Evolutionary conservation across 37 sponge, comb jelly and placozoan genomes (phyloP).

Genomic region (Dysidea cf. avara): DNA sequence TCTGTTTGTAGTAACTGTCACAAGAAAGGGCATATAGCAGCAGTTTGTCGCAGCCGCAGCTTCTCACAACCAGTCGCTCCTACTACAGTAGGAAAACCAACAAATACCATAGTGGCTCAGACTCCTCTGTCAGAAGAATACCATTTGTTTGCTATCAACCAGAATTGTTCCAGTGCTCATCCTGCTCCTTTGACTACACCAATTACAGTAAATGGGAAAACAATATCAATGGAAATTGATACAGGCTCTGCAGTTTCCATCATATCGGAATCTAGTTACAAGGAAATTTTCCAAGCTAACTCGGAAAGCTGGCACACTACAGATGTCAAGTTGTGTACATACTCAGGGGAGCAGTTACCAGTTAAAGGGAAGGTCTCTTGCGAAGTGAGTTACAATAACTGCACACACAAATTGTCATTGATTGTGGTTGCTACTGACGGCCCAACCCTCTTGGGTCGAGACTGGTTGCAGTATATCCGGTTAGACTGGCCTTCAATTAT

Average conservation of each 20-base stretch:
- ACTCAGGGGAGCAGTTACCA: background rate
- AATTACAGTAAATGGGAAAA: background rate
- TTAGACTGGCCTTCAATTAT: constrained; percentile 1
- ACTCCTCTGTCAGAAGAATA: background rate
- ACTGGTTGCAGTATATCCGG: constrained; percentile 3
- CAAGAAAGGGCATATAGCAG: constrained; percentile 14
- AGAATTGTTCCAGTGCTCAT: no score
- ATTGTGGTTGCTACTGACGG: constrained; percentile 1
- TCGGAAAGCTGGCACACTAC: background rate
- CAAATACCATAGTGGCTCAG: background rate
- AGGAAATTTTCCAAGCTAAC: background rate
- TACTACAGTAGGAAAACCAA: background rate
- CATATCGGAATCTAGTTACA: background rate
- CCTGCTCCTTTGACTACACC: background rate
- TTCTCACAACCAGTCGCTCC: no score
- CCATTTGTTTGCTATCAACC: background rate
- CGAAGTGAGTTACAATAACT: background rate
- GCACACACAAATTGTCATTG: background rate
- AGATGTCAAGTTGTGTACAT: background rate
- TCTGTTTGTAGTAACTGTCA: constrained; percentile 12
- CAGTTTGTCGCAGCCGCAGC: background rate
- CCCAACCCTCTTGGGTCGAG: constrained; percentile 13
- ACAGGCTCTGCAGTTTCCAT: background rate
- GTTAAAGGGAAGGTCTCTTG: background rate
- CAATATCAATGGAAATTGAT: constrained; percentile 5